Conservation (phyloP, 2,888 invertebrate species). For the Drosophila anomalipes region DNA sequence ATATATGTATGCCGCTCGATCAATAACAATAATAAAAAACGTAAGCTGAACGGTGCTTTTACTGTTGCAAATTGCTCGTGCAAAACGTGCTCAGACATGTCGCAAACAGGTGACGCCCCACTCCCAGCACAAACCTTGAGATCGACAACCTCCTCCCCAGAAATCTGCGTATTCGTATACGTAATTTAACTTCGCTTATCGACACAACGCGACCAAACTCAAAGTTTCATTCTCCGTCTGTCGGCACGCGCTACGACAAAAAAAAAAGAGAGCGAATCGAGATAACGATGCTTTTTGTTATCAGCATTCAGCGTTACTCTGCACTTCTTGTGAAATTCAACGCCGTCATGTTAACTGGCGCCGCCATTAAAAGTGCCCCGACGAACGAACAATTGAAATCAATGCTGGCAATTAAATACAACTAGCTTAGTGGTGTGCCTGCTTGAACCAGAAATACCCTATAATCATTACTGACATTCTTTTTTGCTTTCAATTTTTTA, state of each 20-base stretch:
- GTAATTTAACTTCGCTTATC: conserved; percentile 46
- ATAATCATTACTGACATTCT: neutral
- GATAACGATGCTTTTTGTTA: conserved; percentile 51
- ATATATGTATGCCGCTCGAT: conserved; percentile 20
- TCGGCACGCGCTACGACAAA: conserved; percentile 55
- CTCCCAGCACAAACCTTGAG: conserved; percentile 36
- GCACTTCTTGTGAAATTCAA: conserved; percentile 75
- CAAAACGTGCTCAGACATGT: conserved; percentile 67
- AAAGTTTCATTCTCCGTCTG: conserved; percentile 28
- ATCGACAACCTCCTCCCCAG: conserved; percentile 27
- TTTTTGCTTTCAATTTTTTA: neutral
- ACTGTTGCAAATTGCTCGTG: conserved; percentile 40
- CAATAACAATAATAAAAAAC: conserved; percentile 18
- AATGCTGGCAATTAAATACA: conserved; percentile 15
- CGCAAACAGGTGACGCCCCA: conserved; percentile 51
- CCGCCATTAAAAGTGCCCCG: conserved; percentile 17
- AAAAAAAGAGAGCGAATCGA: neutral
- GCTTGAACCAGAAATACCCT: conserved; percentile 2
- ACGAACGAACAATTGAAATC: conserved; percentile 27
- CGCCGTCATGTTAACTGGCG: conserved; percentile 56
- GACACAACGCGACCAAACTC: conserved; percentile 7
- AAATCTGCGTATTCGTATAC: neutral
- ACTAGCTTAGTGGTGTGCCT: neutral
- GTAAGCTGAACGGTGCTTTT: conserved; percentile 51
- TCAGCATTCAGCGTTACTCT: conserved; percentile 14